A percentile compares a stretch with the other conserved stretches of the same genome.
These are phyloP conservation scores for Chitala chitala DNA, from an alignment of 2,113 vertebrate species.

Conservation along the genomic window DNA sequence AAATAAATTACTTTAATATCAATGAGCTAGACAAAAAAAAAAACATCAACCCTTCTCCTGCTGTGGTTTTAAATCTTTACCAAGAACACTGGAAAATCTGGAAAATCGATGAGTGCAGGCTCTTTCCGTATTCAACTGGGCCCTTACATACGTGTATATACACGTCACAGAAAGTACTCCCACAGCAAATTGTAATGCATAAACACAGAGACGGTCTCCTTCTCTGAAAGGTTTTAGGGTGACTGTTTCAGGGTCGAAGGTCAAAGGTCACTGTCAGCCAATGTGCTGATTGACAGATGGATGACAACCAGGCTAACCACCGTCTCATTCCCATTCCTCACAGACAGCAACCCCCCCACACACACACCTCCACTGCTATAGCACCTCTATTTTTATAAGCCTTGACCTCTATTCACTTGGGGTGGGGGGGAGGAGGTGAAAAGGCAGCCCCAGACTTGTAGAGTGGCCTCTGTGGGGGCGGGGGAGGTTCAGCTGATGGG, in stretches of 20 bases:
- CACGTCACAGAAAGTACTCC: not conserved
- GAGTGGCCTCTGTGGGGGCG: slow-evolving; percentile 32
- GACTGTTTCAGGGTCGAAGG: slow-evolving; percentile 42
- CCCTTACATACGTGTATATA: not conserved
- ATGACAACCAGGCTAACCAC: slow-evolving; percentile 53
- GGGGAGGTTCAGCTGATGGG: not conserved
- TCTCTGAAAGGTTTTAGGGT: slow-evolving; percentile 33
- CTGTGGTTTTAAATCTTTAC: not conserved
- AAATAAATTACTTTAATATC: too few relatives aligned
- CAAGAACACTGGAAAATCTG: not conserved
- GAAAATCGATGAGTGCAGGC: not conserved
- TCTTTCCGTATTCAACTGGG: not conserved
- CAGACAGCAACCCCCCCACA: not conserved
- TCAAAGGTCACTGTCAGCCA: slow-evolving; percentile 20
- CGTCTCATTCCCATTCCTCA: slow-evolving; percentile 29
- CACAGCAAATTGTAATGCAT: slow-evolving; percentile 31
- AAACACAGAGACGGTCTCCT: slow-evolving; percentile 23
- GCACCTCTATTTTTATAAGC: slow-evolving; percentile 42
- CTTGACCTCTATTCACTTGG: slow-evolving; percentile 49
- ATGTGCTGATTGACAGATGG: slow-evolving; percentile 42
- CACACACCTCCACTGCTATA: not conserved
- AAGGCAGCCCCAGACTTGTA: slow-evolving; percentile 43
- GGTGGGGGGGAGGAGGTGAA: slow-evolving; percentile 54
- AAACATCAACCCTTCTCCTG: too few relatives aligned
- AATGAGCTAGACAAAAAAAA: too few relatives aligned